phyloP scores from a whole-genome alignment of 2,888 invertebrate genomes.

The Acanthosepion pharaonis region DNA sequence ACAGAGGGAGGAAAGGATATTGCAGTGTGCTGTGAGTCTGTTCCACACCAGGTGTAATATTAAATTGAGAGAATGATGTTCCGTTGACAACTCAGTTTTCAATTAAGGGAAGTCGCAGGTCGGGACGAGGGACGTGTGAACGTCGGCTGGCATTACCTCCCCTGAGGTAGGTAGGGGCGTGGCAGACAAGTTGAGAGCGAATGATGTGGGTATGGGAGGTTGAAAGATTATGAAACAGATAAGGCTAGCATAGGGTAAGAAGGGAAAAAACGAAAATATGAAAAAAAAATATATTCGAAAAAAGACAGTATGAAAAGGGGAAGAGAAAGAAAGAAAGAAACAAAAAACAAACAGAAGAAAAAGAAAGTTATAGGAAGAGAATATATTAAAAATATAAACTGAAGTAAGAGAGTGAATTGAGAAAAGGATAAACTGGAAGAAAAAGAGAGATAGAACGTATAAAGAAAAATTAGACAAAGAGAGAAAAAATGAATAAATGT shows the following conservation, averaged over 20 bases:
- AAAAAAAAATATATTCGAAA: not conserved
- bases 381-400: not conserved
- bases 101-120: conserved; percentile 4
- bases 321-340: not conserved
- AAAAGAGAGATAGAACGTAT: not conserved
- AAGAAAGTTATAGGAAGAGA: not conserved
- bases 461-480: not conserved
- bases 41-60: not conserved
- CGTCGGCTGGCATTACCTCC: not conserved
- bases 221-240: not conserved
- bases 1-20: not conserved
- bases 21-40: not conserved
- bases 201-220: not conserved
- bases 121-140: not conserved
- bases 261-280: not conserved
- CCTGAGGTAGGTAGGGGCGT: not conserved
- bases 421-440: not conserved
- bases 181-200: not conserved
- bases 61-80: not conserved
- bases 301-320: not conserved
- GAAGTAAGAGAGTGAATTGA: too few relatives aligned
- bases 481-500: not conserved
- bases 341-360: not conserved
- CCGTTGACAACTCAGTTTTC: conserved; percentile 9
- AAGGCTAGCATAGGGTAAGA: not conserved